These are phyloP conservation scores for Drosophila mojavensis DNA, from an alignment of 1,140 invertebrate genomes.

Conservation along the genomic window DNA sequence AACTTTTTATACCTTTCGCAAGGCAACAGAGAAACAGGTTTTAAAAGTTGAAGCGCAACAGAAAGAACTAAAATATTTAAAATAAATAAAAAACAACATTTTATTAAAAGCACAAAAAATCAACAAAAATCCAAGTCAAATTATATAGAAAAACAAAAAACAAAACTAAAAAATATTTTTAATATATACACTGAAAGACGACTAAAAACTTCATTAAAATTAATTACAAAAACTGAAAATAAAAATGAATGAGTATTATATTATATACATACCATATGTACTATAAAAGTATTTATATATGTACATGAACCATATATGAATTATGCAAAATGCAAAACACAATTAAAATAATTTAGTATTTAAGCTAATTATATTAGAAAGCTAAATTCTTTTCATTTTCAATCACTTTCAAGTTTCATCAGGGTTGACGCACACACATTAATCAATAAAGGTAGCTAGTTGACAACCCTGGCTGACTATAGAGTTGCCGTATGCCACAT, in stretches of 20 bases:
- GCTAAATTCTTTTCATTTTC: slow-evolving; percentile 10
- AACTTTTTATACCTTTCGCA: slow-evolving; percentile 78
- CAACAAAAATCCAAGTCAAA: slow-evolving; percentile 67
- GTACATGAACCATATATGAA: slow-evolving; percentile 13
- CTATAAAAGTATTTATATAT: slow-evolving; percentile 24
- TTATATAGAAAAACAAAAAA: slow-evolving; percentile 49
- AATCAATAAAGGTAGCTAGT: background rate
- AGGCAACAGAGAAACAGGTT: slow-evolving; percentile 56
- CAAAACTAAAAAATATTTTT: slow-evolving; percentile 55
- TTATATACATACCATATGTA: slow-evolving; percentile 11
- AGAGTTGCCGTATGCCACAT: slow-evolving; percentile 23
- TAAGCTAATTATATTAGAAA: slow-evolving; percentile 23
- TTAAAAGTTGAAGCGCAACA: slow-evolving; percentile 24
- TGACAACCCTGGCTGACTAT: slow-evolving; percentile 23
- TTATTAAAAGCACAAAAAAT: slow-evolving; percentile 23
- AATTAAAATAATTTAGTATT: background rate
- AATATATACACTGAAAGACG: slow-evolving; percentile 62
- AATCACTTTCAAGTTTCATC: slow-evolving; percentile 4
- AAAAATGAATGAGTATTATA: slow-evolving; percentile 51
- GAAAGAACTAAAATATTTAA: slow-evolving; percentile 13
- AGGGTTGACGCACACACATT: slow-evolving; percentile 34
- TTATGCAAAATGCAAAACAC: background rate
- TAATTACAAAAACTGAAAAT: slow-evolving; percentile 37
- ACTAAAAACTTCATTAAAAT: slow-evolving; percentile 53
- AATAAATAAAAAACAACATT: slow-evolving; percentile 10